phyloP scores from a whole-genome alignment of 2,888 invertebrate species.

The Mantis religiosa region DNA sequence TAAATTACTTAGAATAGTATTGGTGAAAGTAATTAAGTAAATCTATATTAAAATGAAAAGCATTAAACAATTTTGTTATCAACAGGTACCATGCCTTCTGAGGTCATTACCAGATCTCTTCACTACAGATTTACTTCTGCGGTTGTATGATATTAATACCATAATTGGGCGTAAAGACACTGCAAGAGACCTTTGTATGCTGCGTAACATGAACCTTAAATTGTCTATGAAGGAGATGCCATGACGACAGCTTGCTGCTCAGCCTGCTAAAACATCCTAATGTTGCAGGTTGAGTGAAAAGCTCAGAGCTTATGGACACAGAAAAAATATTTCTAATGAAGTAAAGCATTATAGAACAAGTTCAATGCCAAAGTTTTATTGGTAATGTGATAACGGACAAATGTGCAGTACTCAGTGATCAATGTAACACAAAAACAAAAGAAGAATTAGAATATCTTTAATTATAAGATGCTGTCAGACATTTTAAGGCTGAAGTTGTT shows the following conservation, averaged over 20 bases:
- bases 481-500: too few species aligned
- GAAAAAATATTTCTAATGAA: neutral
- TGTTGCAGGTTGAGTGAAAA: neutral
- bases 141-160: slow-evolving; percentile 74
- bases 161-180: slow-evolving; percentile 76
- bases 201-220: slow-evolving; percentile 71
- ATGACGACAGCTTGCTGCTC: neutral
- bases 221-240: neutral
- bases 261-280: neutral
- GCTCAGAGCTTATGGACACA: neutral
- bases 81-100: slow-evolving; percentile 65
- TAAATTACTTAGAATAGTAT: too few species aligned
- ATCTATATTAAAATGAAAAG: too few species aligned
- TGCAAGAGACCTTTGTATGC: slow-evolving; percentile 80
- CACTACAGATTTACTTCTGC: slow-evolving; percentile 65
- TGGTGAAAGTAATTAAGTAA: too few species aligned
- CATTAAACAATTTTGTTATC: neutral
- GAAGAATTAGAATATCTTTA: too few species aligned
- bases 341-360: neutral
- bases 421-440: too few species aligned
- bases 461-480: too few species aligned
- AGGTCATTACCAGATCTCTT: slow-evolving; percentile 76
- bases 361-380: neutral
- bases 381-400: neutral
- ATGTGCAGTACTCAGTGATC: too few species aligned